Evolutionary conservation across 1,140 invertebrate species (phyloP).

Genomic region (Drosophila guanche): DNA sequence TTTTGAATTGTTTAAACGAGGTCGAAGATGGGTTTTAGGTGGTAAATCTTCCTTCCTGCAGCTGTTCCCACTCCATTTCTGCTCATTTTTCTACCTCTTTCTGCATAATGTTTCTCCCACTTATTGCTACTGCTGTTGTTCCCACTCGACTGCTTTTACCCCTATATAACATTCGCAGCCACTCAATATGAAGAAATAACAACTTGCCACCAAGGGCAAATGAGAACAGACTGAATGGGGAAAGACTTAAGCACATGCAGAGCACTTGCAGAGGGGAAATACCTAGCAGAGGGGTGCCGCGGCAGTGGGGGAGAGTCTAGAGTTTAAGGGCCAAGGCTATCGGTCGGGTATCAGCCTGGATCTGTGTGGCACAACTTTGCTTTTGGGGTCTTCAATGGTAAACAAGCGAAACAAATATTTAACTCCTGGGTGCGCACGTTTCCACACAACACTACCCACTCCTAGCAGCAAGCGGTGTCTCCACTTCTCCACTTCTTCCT

Average conservation of each 20-base stretch:
- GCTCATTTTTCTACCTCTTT: constrained; percentile 5
- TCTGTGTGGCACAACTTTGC: constrained; percentile 48
- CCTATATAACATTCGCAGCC: constrained; percentile 33
- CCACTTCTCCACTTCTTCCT: constrained; percentile 26
- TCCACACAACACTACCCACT: no score
- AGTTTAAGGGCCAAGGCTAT: background rate
- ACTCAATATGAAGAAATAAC: constrained; percentile 81
- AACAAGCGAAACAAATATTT: constrained; percentile 77
- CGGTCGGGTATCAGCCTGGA: background rate
- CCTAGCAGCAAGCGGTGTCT: constrained; percentile 27
- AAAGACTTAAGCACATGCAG: no score
- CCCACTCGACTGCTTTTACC: background rate
- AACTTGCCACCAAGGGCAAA: constrained; percentile 56
- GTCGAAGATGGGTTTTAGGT: background rate
- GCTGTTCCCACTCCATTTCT: background rate
- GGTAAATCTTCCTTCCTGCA: background rate
- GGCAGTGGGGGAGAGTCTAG: background rate
- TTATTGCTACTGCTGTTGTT: no score
- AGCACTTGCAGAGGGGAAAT: background rate
- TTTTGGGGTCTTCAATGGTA: constrained; percentile 73
- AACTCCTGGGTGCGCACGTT: constrained; percentile 54
- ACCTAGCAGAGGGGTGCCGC: constrained; percentile 18
- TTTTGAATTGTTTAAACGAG: no score
- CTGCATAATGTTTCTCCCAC: background rate
- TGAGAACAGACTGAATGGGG: constrained; percentile 10